Conservation (phyloP, 2,113 vertebrate species). For the Peucedramus taeniatus region DNA sequence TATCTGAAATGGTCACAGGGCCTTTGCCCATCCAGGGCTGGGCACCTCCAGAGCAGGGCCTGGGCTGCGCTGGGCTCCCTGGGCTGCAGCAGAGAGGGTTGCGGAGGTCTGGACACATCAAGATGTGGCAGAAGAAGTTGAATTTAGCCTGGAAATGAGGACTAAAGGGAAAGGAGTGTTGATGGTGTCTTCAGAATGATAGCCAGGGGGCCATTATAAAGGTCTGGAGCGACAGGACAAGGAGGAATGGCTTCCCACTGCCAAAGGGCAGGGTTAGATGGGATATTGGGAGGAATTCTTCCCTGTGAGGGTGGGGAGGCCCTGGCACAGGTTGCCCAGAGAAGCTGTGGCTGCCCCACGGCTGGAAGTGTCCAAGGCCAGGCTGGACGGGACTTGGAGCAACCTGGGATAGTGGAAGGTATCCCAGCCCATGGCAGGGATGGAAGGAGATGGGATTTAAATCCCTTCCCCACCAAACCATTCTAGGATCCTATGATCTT, state of each 20-base stretch:
- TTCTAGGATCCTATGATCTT: neutral
- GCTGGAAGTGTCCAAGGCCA: neutral
- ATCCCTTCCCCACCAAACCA: neutral
- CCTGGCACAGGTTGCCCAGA: neutral
- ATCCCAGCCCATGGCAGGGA: neutral
- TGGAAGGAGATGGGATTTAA: neutral
- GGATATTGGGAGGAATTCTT: neutral
- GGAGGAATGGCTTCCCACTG: neutral
- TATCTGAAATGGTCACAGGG: neutral
- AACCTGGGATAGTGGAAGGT: accelerated
- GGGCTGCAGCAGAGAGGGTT: neutral
- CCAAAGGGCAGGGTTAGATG: neutral
- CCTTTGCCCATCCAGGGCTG: neutral
- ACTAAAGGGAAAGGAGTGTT: neutral
- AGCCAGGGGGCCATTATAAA: neutral
- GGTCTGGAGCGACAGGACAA: neutral
- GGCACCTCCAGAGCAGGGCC: neutral
- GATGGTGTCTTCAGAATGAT: neutral
- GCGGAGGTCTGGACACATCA: neutral
- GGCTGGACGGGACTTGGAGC: neutral
- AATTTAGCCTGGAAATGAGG: neutral
- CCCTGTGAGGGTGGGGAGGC: neutral
- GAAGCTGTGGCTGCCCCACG: neutral
- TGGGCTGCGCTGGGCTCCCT: neutral
- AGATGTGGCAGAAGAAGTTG: neutral